A percentile compares a stretch with the other conserved stretches of the same genome.
Conservation (phyloP, 2,113 vertebrate genomes). For the Gallinago undulata region DNA sequence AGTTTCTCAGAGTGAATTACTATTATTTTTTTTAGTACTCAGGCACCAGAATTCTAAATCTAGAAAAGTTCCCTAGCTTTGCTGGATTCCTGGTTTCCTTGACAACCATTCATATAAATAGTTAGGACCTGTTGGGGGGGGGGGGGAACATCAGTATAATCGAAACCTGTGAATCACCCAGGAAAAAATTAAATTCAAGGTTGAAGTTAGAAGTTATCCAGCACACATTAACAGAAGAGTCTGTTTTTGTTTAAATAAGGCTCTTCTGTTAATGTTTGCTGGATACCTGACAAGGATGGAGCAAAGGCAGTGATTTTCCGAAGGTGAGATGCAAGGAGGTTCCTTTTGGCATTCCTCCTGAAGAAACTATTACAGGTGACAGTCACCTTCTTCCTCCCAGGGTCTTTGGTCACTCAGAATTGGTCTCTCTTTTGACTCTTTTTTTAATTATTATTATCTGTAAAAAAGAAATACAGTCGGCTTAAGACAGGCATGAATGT, state of each 20-base stretch:
- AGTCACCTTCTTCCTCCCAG: neutral
- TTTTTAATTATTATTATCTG: neutral
- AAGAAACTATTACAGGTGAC: neutral
- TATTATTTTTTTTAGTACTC: neutral
- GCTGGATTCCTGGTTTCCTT: conserved; percentile 60
- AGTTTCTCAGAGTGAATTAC: conserved; percentile 5
- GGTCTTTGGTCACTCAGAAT: neutral
- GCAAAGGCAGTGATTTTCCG: neutral
- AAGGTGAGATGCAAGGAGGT: neutral
- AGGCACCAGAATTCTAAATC: conserved; percentile 19
- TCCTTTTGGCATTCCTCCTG: neutral
- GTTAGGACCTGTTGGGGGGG: neutral
- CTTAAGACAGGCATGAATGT: neutral
- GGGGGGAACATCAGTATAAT: neutral
- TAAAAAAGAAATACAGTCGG: neutral
- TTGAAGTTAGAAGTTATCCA: neutral
- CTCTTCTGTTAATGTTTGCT: conserved; percentile 4
- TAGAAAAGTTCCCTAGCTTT: conserved; percentile 15
- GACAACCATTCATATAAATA: conserved; percentile 65
- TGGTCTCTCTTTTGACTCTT: neutral
- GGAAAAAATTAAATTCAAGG: conserved; percentile 13
- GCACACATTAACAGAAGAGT: neutral
- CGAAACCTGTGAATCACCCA: neutral
- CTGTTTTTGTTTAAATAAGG: conserved; percentile 1
- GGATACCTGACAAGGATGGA: neutral